These are phyloP conservation scores for Drosophila lacicola DNA, from an alignment of 2,888 invertebrate genomes.

Conservation along the genomic window DNA sequence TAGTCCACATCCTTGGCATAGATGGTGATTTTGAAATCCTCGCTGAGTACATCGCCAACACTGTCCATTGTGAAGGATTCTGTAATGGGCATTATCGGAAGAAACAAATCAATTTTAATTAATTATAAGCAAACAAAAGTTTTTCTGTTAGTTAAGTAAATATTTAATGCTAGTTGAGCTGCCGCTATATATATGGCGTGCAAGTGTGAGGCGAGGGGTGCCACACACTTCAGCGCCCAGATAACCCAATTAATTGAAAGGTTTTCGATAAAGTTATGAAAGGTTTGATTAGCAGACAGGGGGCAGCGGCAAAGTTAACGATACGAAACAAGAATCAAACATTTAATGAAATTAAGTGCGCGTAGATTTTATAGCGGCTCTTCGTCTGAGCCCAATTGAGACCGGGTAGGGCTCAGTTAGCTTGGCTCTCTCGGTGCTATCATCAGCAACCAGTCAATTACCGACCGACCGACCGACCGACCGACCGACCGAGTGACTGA, in stretches of 20 bases:
- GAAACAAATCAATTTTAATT: slow-evolving; percentile 60
- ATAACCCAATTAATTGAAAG: slow-evolving; percentile 80
- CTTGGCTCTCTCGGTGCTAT: slow-evolving; percentile 1
- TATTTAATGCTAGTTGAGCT: slow-evolving; percentile 31
- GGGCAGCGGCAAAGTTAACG: slow-evolving; percentile 1
- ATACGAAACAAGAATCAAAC: slow-evolving; percentile 34
- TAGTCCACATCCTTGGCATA: slow-evolving; percentile 82
- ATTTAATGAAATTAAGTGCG: slow-evolving; percentile 51
- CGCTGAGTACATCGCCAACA: slow-evolving; percentile 78
- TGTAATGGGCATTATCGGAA: slow-evolving; percentile 43
- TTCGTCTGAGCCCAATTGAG: not conserved
- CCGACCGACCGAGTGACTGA: slow-evolving; percentile 3
- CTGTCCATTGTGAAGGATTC: slow-evolving; percentile 83
- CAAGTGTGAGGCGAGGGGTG: not conserved
- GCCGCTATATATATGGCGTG: not conserved
- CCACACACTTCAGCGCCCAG: slow-evolving; percentile 56
- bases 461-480: not conserved
- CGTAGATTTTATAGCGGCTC: slow-evolving; percentile 18
- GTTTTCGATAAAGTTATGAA: slow-evolving; percentile 76
- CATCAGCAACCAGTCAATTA: slow-evolving; percentile 44
- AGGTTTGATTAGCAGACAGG: slow-evolving; percentile 65
- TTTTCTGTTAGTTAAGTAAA: slow-evolving; percentile 51
- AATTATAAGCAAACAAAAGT: slow-evolving; percentile 63
- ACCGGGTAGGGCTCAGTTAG: too few relatives aligned
- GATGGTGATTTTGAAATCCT: slow-evolving; percentile 82